Percentiles rank a stretch among this genome's conserved stretches.
Conservation (phyloP, 1,140 invertebrate genomes). For the Drosophila parvula region DNA sequence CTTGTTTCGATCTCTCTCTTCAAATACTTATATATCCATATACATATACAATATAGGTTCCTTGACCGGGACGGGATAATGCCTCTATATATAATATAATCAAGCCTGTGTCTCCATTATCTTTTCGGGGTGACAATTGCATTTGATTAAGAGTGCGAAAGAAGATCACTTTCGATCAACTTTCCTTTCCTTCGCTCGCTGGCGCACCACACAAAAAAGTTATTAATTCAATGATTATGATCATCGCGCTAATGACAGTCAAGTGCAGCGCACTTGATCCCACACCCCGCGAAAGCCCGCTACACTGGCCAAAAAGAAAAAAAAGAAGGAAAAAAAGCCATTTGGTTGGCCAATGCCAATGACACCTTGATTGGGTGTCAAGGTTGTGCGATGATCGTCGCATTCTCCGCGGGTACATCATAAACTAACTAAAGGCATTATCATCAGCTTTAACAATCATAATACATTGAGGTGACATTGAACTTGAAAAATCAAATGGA, state of each 20-base stretch:
- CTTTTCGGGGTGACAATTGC: constrained; percentile 53
- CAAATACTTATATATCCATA: too few species aligned
- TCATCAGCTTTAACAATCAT: constrained; percentile 45
- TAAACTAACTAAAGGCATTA: constrained; percentile 56
- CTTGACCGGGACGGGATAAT: constrained; percentile 54
- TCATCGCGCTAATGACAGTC: constrained; percentile 75
- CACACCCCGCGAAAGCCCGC: constrained; percentile 12
- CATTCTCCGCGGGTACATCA: constrained; percentile 35
- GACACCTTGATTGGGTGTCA: constrained; percentile 80
- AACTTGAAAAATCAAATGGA: constrained; percentile 64
- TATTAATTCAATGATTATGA: constrained; percentile 82
- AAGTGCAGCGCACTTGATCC: constrained; percentile 61
- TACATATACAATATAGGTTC: constrained; percentile 37
- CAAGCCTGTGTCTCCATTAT: constrained; percentile 11
- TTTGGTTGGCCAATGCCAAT: constrained; percentile 56
- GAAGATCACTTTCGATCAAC: constrained; percentile 40
- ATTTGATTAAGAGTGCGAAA: constrained; percentile 57
- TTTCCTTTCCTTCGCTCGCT: constrained; percentile 24
- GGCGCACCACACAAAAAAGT: constrained; percentile 46
- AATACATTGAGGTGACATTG: constrained; percentile 70
- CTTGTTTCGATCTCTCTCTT: constrained; percentile 49
- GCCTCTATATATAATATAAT: constrained; percentile 1
- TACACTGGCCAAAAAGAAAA: constrained; percentile 10
- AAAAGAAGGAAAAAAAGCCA: neutral
- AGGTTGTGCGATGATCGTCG: constrained; percentile 60